These are phyloP conservation scores for Megaceryle maxima DNA, from an alignment of 2,113 vertebrate genomes.

Conservation along the genomic window DNA sequence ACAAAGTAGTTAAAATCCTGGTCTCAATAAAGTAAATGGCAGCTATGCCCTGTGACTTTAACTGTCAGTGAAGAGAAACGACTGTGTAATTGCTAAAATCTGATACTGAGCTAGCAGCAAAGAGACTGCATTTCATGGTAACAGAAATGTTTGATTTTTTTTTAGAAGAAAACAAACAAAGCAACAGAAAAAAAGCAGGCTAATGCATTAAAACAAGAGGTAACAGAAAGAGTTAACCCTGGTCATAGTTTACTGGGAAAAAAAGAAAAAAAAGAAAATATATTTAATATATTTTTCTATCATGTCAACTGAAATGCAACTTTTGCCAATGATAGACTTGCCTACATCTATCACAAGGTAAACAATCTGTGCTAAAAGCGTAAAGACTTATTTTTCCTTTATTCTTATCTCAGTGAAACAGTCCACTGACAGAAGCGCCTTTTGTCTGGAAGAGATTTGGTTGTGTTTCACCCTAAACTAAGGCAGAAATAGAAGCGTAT, in stretches of 20 bases:
- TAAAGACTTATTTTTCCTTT: constrained; percentile 72
- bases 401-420: constrained; percentile 77
- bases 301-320: constrained; percentile 53
- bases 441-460: constrained; percentile 63
- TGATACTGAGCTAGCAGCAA: neutral
- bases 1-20: constrained; percentile 12
- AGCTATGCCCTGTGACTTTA: constrained; percentile 26
- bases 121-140: neutral
- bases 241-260: neutral
- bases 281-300: constrained; percentile 57
- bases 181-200: neutral
- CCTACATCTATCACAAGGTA: constrained; percentile 59
- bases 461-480: constrained; percentile 14
- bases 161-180: neutral
- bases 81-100: neutral
- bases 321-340: constrained; percentile 51
- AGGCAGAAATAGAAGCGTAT: neutral
- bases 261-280: neutral
- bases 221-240: constrained; percentile 9
- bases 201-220: neutral
- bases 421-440: constrained; percentile 45
- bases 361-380: constrained; percentile 55
- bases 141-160: neutral
- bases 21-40: constrained; percentile 16
- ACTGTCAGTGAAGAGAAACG: constrained; percentile 14